Evolutionary conservation across 2,797 vertebrate genomes (phyloP), one percentile per base, ranked within the genome.

Genomic region (Lagodon rhomboides): DNA sequence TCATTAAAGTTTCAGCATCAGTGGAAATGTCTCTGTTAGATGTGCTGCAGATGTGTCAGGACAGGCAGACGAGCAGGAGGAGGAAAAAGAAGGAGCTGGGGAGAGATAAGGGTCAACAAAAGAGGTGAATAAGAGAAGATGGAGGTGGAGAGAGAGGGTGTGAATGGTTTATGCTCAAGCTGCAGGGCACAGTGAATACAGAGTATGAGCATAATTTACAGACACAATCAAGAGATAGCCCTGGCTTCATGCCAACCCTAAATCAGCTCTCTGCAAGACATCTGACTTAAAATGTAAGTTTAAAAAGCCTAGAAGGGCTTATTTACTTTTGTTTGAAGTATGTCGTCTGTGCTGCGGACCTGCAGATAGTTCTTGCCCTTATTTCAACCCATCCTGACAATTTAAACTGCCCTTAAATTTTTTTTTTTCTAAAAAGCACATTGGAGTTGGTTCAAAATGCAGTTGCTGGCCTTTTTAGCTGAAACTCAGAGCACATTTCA

Each of bases 1-100:
- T 91, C 77, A 89, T 91, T 77, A 91, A 89, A 84, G 69, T 75
- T 92, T 86, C 43, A 92, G 25, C 44, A 20, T 56, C 9, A 18
- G 9, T 74, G 64, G 38, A 70, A 79, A 58, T 44, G 55, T 53
- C 47, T 22, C 22, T 23, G 43, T 69, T 60, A 27, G 23, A 12
- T 67, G 17, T 50, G 20, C 20, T 49, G 75, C 67, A 77, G 68
- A 76, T 80, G 44, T 44, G 81, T 75, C 49, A 56, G 47, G 15
- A 59, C 3, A 22, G 46, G 62, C 23, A 20, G 3, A 5, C 7
- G 23, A 61, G 17, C 1, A 10, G 7, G 8, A 25, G 4, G 1
- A 12, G 2, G 41, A 16, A 38, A 69, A 25, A 55, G 44, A 58
- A 13, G 17, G 51, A 46, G 5, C 18, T 2, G 20, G 25, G 22